These are phyloP conservation scores for Pimephales promelas DNA, from an alignment of 2,113 vertebrate species.

Conservation along the genomic window DNA sequence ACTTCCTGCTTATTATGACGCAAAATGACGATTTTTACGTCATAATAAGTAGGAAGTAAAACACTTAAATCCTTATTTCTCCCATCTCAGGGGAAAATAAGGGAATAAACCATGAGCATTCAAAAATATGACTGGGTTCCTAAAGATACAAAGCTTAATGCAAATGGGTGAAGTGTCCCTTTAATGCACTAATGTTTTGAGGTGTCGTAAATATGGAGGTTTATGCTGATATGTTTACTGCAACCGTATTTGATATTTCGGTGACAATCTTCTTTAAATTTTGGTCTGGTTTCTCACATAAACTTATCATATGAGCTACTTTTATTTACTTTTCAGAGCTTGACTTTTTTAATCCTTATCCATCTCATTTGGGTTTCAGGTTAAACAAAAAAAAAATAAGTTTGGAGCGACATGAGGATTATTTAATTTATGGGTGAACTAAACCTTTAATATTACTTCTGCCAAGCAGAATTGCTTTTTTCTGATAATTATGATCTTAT, in stretches of 20 bases:
- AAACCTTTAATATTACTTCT: neutral
- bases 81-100: no score
- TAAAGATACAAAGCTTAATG: no score
- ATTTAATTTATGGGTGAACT: neutral
- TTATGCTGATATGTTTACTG: neutral
- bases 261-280: no score
- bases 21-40: no score
- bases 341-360: neutral
- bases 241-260: neutral
- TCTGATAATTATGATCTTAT: neutral
- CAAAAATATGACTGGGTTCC: no score
- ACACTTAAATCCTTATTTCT: no score
- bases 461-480: neutral
- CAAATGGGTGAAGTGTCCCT: no score
- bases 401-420: neutral
- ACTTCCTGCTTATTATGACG: no score
- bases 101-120: no score
- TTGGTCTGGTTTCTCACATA: neutral
- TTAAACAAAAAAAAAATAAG: neutral
- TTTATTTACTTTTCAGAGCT: neutral
- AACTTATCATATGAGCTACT: neutral
- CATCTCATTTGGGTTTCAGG: neutral
- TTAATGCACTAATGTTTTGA: conserved; percentile 61
- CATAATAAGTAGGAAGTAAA: no score
- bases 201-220: neutral